A percentile compares a stretch with the other conserved stretches of the same genome.
Evolutionary conservation across 2,113 vertebrate genomes (phyloP).

Genomic region (Hassar affinis): DNA sequence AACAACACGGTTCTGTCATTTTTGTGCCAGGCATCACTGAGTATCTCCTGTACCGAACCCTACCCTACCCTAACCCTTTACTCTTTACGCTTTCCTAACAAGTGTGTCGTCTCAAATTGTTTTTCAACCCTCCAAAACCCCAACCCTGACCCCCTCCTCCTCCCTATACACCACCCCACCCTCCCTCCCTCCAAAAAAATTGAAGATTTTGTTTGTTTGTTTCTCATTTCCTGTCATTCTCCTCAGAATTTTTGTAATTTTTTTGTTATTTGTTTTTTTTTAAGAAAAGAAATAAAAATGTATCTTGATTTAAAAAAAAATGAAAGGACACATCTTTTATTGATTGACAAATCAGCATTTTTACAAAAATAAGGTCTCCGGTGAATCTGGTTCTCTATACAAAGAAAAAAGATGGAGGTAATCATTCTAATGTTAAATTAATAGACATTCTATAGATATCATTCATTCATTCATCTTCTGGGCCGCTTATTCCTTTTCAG

Average conservation of each 20-base stretch:
- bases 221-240: constrained; percentile 65
- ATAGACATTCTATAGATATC: too few relatives aligned
- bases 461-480: too few relatives aligned
- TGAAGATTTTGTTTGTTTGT: constrained; percentile 39
- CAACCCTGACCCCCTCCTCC: neutral
- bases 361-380: too few relatives aligned
- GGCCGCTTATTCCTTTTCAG: too few relatives aligned
- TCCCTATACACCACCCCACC: too few relatives aligned
- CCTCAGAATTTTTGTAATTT: constrained; percentile 78
- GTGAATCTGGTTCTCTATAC: neutral
- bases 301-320: constrained; percentile 78
- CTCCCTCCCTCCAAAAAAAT: constrained; percentile 37
- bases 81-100: neutral
- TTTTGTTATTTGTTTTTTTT: constrained; percentile 77
- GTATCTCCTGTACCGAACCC: neutral
- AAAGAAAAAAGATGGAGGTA: too few relatives aligned
- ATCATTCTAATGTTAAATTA: too few relatives aligned
- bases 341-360: neutral
- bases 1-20: constrained; percentile 60
- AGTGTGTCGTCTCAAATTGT: constrained; percentile 42
- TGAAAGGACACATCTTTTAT: neutral
- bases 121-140: constrained; percentile 45
- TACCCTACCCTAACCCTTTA: neutral
- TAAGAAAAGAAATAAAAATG: constrained; percentile 80
- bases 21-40: constrained; percentile 68